Evolutionary conservation across 2,797 vertebrate species (phyloP).

Genomic region (Acanthurus tractus): DNA sequence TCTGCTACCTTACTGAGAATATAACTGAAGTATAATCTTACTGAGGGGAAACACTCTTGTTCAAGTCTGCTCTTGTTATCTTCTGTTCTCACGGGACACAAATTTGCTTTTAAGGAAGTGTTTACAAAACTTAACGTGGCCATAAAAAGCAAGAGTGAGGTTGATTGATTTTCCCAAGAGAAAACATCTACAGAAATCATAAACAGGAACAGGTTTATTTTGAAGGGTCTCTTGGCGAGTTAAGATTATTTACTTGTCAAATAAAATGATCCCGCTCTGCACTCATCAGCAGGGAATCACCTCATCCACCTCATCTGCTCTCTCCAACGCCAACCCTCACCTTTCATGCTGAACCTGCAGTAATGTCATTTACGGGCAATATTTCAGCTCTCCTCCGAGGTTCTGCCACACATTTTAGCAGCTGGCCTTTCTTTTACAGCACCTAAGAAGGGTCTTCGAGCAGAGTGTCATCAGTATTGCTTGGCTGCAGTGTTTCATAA

Average conservation of each 20-base stretch:
- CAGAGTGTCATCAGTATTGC: constrained; percentile 8
- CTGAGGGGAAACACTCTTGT: neutral
- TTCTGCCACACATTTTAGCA: neutral
- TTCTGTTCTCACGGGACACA: neutral
- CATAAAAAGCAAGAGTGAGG: neutral
- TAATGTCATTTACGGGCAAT: constrained; percentile 4
- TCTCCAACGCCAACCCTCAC: neutral
- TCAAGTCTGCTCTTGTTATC: neutral
- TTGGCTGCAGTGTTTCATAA: constrained; percentile 7
- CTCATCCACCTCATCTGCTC: neutral
- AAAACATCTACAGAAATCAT: neutral
- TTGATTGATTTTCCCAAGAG: neutral
- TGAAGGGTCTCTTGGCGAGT: neutral
- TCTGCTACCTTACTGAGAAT: neutral
- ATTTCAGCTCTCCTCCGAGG: constrained; percentile 53
- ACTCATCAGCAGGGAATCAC: constrained; percentile 4
- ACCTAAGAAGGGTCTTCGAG: neutral
- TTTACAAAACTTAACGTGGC: neutral
- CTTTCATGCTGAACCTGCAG: constrained; percentile 27
- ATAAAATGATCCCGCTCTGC: neutral
- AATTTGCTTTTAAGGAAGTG: neutral
- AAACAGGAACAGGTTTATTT: neutral
- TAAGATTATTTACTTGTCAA: neutral
- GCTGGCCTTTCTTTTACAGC: constrained; percentile 27
- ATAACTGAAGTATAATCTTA: too few species aligned